Base-by-base conservation (phyloP, 2,797 vertebrate genomes). In the Acipenser oxyrinchus region DNA sequence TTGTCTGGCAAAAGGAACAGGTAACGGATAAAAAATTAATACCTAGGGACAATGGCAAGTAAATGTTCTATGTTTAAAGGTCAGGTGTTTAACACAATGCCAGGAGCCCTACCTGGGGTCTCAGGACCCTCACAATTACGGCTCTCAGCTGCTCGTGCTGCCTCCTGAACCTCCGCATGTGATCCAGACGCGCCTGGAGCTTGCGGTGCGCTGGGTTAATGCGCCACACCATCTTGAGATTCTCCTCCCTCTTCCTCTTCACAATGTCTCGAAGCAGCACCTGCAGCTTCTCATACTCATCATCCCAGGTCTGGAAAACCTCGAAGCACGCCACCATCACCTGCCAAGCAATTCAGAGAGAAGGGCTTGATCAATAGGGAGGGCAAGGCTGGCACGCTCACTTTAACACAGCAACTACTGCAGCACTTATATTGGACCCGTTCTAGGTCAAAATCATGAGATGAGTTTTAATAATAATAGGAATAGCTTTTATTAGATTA, bases 321-420 rank as follows among this genome's bases (percentile, higher is more conserved):
- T 99, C 96, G 13, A 99, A 99, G 79, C 97, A 99, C 0, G 96
- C 94, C 52, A 99, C 91, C 97, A 99, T 99, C 62, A 99, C 97
- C 97, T 99, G 79, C 58, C 71, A 51, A 52, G 48, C 37, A 37
- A 37, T 37, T 37, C 37, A 37, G 37, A 37, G 37, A 37, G 37
- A 37, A 37, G 37, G 37, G 37, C 37, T 37, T 37, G 3, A 37
- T 37, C 37, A 37, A 37, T 5, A 37, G 37, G 4, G 37, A 5
- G 37, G 37, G 37, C 37, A 4, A 37, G 37, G 37, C 37, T 37
- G 37, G 37, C 37, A 37, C 37, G 37, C 37, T 37, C 3, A 37
- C 37, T 18, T 18, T 37, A 37, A 37, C 37, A 37, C 37, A 37
- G 37, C 37, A 4, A 37, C 37, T 37, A 37, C 37, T 37, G 1